Conservation (phyloP, 2,888 invertebrate species). For the Macaria notata region DNA sequence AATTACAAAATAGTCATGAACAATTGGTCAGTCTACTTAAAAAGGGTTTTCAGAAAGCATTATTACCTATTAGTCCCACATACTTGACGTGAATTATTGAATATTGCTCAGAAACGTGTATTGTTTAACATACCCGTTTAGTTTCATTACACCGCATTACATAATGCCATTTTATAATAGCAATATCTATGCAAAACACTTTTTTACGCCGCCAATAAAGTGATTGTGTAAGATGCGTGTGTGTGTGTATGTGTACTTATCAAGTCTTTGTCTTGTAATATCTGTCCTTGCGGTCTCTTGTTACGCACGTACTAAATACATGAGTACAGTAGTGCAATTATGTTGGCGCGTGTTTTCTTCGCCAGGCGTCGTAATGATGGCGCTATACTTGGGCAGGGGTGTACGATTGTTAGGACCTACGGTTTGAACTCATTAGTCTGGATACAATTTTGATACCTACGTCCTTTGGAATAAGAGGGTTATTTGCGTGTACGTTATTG, state of each 20-base stretch:
- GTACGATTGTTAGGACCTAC: not conserved
- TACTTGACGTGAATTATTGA: slow-evolving; percentile 5
- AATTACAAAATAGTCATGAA: too few relatives aligned
- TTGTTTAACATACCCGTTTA: slow-evolving; percentile 21
- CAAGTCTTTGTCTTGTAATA: slow-evolving; percentile 24
- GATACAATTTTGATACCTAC: slow-evolving; percentile 3
- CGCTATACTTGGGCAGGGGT: slow-evolving; percentile 6
- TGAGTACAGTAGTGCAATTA: slow-evolving; percentile 16
- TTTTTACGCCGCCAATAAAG: slow-evolving; percentile 18
- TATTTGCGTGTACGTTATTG: not conserved
- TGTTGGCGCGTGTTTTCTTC: slow-evolving; percentile 15
- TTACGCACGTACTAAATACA: not conserved
- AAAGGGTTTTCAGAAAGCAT: too few relatives aligned
- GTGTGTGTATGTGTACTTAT: not conserved
- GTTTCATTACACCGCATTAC: slow-evolving; percentile 26
- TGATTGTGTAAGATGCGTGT: slow-evolving; percentile 20
- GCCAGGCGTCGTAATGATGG: slow-evolving; percentile 8
- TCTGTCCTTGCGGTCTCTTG: slow-evolving; percentile 18
- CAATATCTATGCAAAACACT: slow-evolving; percentile 26
- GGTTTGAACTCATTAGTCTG: too few relatives aligned
- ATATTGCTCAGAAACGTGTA: slow-evolving; percentile 13
- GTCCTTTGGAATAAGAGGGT: not conserved
- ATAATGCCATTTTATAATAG: slow-evolving; percentile 20
- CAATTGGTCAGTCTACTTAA: too few relatives aligned
- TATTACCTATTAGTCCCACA: not conserved